phyloP scores from a whole-genome alignment of 2,888 invertebrate species.

The Limnephilus auricula region DNA sequence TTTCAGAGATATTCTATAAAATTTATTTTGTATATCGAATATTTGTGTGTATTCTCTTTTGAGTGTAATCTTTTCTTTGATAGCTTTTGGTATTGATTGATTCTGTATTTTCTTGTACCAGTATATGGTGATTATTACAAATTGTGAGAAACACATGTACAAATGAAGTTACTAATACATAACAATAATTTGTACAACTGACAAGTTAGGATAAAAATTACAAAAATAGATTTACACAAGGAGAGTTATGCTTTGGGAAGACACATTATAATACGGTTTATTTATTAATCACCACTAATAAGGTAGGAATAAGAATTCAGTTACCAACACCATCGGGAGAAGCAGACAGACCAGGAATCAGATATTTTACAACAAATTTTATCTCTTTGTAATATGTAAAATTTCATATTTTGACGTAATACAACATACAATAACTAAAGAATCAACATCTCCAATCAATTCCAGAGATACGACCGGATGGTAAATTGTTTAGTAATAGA shows the following conservation, averaged over 20 bases:
- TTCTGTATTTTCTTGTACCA: neutral
- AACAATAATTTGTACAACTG: neutral
- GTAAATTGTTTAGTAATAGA: too few species aligned
- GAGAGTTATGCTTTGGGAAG: neutral
- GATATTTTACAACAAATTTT: neutral
- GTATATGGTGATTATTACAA: neutral
- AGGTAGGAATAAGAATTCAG: neutral
- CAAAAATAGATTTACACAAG: neutral
- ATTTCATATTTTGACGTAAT: too few species aligned
- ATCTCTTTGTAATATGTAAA: neutral
- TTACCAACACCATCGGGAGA: constrained; percentile 6
- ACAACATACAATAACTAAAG: too few species aligned
- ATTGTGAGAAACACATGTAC: neutral
- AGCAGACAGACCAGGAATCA: constrained; percentile 24
- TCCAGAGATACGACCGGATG: too few species aligned
- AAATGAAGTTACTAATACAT: neutral
- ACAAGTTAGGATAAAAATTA: neutral
- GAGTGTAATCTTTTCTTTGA: neutral
- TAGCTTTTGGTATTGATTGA: neutral
- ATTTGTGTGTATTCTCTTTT: neutral
- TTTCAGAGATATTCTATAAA: too few species aligned
- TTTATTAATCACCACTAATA: neutral
- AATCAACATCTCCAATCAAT: too few species aligned
- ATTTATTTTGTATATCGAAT: neutral
- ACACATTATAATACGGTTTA: neutral